A percentile compares a stretch with the other conserved stretches of the same genome.
These are phyloP conservation scores for Drosophila aff. DNA, from an alignment of 1,140 invertebrate species.

Conservation along the genomic window DNA sequence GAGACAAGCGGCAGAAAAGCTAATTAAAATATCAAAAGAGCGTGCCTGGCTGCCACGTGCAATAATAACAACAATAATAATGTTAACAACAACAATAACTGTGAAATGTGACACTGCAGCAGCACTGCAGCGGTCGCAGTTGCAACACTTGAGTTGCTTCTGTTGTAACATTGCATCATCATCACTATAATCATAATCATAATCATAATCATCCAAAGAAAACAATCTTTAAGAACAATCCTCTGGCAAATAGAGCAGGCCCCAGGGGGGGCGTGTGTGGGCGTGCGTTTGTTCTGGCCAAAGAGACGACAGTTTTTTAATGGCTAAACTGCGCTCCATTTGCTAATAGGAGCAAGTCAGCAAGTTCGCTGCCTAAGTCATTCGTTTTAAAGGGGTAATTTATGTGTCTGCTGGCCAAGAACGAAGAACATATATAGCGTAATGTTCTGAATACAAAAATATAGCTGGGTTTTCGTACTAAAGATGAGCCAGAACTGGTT, in stretches of 20 bases:
- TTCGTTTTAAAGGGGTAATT: slow-evolving; percentile 31
- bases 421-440: slow-evolving; percentile 13
- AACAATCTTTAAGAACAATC: slow-evolving; percentile 34
- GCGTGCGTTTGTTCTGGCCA: background rate
- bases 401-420: slow-evolving; percentile 24
- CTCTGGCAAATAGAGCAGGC: slow-evolving; percentile 27
- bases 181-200: background rate
- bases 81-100: slow-evolving; percentile 55
- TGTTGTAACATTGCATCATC: slow-evolving; percentile 50
- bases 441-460: slow-evolving; percentile 19
- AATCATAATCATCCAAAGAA: slow-evolving; percentile 6
- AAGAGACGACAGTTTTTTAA: slow-evolving; percentile 12
- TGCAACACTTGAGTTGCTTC: slow-evolving; percentile 60
- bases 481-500: background rate
- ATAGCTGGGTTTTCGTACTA: no score
- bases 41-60: slow-evolving; percentile 50
- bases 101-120: slow-evolving; percentile 74
- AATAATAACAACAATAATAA: slow-evolving; percentile 53
- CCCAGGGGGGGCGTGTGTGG: background rate
- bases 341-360: slow-evolving; percentile 53
- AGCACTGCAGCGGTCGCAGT: slow-evolving; percentile 27
- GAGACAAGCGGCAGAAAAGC: slow-evolving; percentile 35
- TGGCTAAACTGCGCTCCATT: slow-evolving; percentile 46
- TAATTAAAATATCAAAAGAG: slow-evolving; percentile 72
- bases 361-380: slow-evolving; percentile 55